Base-by-base conservation (phyloP, 1,140 invertebrate genomes). In the Ooceraea biroi region DNA sequence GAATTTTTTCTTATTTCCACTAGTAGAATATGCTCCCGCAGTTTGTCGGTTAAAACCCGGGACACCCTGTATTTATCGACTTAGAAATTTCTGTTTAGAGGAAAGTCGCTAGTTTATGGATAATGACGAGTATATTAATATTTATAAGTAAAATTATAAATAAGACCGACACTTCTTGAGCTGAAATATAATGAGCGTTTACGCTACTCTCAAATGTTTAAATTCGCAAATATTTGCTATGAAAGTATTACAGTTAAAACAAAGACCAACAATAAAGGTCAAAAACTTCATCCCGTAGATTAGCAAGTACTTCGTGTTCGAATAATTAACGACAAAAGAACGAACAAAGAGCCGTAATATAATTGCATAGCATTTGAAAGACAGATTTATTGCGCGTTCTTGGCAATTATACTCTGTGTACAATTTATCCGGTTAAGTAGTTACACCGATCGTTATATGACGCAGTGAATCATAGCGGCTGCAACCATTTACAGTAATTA, bases 301-400 rank as follows among this genome's bases (percentile, higher is more conserved):
- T 63, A 63, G 63, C 30, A 22, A 77, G 30, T 65, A 48, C 60
- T 77, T 65, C 65, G 73, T 48, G 12, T 14, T 14, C 25, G 27
- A 65, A 65, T 77, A 77, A 77, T 77, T 77, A 77, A n/a, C 58
- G 30, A n/a, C 58, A 36, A 77, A 77, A 77, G 60, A 52, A 76
- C 46, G 19, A 57, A 58, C 19, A 57, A 72, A 73, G 36, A 14
- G 10, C 52, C 8, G 41, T 52, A 63, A 48, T 50, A 52, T 41
- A 61, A 77, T 77, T 65, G 46, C 58, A 11, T 14, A 19, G 25
- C 46, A 36, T 65, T 77, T 65, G n/a, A 77, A 77, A 48, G 44
- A 52, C 44, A 65, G 60, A 77, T 77, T 77, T 77, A 77, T 77
- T 50, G 17, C 60, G 44, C 10, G 12, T 44, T 58, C 44, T 52